Evolutionary conservation across 2,113 vertebrate species (phyloP).

Genomic region (Rhea americana): DNA sequence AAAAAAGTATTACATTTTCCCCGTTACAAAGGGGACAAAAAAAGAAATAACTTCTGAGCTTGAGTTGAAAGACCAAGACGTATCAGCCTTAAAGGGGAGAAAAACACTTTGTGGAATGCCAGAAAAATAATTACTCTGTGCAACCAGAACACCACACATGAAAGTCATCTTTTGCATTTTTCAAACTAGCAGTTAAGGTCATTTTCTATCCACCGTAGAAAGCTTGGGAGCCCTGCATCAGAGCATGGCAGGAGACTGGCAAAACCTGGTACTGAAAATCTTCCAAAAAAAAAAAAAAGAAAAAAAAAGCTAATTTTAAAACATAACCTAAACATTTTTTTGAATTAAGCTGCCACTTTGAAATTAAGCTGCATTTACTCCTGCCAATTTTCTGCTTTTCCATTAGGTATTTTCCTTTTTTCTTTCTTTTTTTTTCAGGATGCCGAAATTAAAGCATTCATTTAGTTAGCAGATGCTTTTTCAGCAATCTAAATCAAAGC

Average conservation of each 20-base stretch:
- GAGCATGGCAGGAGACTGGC: not conserved
- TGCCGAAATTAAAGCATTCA: not conserved
- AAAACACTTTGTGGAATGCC: not conserved
- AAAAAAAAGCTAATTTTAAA: not conserved
- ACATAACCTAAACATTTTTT: accelerated
- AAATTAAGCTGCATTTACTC: not conserved
- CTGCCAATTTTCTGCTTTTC: not conserved
- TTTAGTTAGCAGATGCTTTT: not conserved
- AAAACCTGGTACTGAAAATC: not conserved
- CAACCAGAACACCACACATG: not conserved
- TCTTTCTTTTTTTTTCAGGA: not conserved
- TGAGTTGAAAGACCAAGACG: not conserved
- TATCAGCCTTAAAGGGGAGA: not conserved
- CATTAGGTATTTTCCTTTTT: not conserved
- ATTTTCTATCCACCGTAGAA: not conserved
- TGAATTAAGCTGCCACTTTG: not conserved
- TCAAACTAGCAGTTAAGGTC: not conserved
- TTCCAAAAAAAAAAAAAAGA: not conserved
- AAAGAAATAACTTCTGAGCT: not conserved
- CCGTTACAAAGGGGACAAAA: not conserved
- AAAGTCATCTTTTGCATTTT: not conserved
- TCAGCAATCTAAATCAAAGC: not conserved
- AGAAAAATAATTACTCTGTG: not conserved
- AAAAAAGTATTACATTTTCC: not conserved
- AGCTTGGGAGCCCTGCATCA: not conserved